Conservation (phyloP, 1,140 invertebrate species). For the Thalassaphorura encarpata region DNA sequence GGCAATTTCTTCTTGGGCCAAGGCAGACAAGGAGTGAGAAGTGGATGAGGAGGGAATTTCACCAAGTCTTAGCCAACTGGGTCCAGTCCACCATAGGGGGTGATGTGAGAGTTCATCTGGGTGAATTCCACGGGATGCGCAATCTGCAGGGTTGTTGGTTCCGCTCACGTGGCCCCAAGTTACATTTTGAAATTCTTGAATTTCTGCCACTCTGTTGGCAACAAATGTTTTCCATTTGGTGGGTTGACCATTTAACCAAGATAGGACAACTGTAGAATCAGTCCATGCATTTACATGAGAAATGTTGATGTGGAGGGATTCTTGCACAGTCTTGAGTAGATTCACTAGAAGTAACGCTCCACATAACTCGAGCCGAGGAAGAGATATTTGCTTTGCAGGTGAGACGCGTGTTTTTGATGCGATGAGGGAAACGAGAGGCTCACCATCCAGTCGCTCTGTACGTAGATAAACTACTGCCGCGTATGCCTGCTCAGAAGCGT, state of each 20-base stretch:
- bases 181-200: slow-evolving; percentile 31
- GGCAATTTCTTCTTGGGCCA: background rate
- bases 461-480: slow-evolving; percentile 4
- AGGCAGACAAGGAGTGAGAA: too few species aligned
- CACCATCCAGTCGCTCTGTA: background rate
- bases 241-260: slow-evolving; percentile 32
- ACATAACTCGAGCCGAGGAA: slow-evolving; percentile 26
- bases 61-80: slow-evolving; percentile 9
- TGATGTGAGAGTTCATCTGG: background rate
- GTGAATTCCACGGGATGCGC: slow-evolving; percentile 25
- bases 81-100: slow-evolving; percentile 16
- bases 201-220: slow-evolving; percentile 35
- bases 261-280: slow-evolving; percentile 37
- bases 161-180: slow-evolving; percentile 32
- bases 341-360: slow-evolving; percentile 1
- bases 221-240: slow-evolving; percentile 35
- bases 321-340: background rate
- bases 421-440: background rate
- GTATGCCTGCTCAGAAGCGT: slow-evolving; percentile 12
- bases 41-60: background rate
- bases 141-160: slow-evolving; percentile 34
- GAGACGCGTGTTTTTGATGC: slow-evolving; percentile 21
- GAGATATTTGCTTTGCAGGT: slow-evolving; percentile 18
- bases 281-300: slow-evolving; percentile 32
- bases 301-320: background rate